Evolutionary conservation across 2,888 invertebrate species (phyloP).

Genomic region (Cheilosia pagana): DNA sequence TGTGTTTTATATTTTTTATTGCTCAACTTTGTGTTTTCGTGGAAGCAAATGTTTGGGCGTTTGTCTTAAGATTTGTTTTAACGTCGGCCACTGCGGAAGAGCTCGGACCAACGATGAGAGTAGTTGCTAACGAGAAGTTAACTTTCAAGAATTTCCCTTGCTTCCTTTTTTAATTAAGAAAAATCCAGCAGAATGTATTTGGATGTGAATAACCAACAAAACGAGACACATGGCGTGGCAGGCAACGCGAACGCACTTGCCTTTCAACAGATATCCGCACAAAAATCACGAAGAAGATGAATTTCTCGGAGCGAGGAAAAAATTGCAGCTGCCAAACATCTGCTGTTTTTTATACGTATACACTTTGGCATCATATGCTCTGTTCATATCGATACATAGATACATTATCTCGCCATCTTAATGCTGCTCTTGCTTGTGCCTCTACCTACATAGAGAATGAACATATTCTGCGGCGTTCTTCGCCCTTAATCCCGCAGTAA

Average conservation of each 20-base stretch:
- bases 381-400: background rate
- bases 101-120: background rate
- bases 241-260: slow-evolving; percentile 27
- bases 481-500: slow-evolving; percentile 30
- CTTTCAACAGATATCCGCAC: slow-evolving; percentile 20
- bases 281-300: slow-evolving; percentile 61
- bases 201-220: slow-evolving; percentile 2
- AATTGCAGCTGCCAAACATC: slow-evolving; percentile 74
- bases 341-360: slow-evolving; percentile 36
- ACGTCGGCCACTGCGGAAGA: too few species aligned
- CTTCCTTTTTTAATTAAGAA: slow-evolving; percentile 18
- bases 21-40: slow-evolving; percentile 31
- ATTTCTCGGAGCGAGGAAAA: slow-evolving; percentile 48
- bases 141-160: background rate
- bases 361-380: background rate
- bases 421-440: background rate
- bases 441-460: too few species aligned
- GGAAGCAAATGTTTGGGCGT: slow-evolving; percentile 36
- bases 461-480: slow-evolving; percentile 17
- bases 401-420: slow-evolving; percentile 10
- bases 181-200: background rate
- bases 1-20: background rate
- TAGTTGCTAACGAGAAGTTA: background rate
- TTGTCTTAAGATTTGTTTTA: slow-evolving; percentile 7
- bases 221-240: slow-evolving; percentile 5